Conservation (phyloP, 1,140 invertebrate genomes). For the Elymnias hypermnestra region DNA sequence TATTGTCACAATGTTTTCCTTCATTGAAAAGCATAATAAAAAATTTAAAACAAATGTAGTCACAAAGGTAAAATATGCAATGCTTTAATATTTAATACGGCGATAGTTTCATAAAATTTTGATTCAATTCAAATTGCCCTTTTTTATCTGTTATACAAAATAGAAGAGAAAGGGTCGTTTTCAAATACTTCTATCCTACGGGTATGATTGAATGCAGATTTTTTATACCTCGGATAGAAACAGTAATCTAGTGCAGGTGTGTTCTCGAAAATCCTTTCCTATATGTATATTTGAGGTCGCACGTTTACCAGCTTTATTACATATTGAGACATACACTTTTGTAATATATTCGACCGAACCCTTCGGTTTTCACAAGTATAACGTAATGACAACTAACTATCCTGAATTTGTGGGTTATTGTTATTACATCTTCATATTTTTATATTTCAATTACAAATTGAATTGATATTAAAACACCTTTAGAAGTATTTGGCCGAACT, state of each 20-base stretch:
- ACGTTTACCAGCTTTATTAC: constrained; percentile 64
- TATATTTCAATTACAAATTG: no score
- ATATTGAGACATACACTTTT: constrained; percentile 70
- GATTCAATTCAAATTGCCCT: neutral
- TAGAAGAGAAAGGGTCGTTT: constrained; percentile 1
- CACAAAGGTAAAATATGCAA: no score
- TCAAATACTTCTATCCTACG: constrained; percentile 18
- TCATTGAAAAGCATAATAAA: no score
- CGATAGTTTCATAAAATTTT: neutral
- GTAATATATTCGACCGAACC: constrained; percentile 47
- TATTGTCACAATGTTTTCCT: no score
- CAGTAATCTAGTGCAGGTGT: constrained; percentile 52
- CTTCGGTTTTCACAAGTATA: constrained; percentile 16
- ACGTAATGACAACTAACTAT: constrained; percentile 33
- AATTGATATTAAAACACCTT: no score
- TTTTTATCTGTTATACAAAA: neutral
- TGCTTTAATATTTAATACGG: neutral
- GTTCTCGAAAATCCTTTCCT: constrained; percentile 41
- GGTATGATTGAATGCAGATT: constrained; percentile 39
- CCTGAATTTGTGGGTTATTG: constrained; percentile 20
- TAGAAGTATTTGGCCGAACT: no score
- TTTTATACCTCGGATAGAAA: constrained; percentile 37
- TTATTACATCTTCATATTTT: constrained; percentile 13
- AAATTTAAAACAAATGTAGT: no score
- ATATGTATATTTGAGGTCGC: constrained; percentile 56